Evolutionary conservation across 2,888 invertebrate species (phyloP), one percentile per base, ranked within the genome.

Genomic region (Agrilus cyanescens): DNA sequence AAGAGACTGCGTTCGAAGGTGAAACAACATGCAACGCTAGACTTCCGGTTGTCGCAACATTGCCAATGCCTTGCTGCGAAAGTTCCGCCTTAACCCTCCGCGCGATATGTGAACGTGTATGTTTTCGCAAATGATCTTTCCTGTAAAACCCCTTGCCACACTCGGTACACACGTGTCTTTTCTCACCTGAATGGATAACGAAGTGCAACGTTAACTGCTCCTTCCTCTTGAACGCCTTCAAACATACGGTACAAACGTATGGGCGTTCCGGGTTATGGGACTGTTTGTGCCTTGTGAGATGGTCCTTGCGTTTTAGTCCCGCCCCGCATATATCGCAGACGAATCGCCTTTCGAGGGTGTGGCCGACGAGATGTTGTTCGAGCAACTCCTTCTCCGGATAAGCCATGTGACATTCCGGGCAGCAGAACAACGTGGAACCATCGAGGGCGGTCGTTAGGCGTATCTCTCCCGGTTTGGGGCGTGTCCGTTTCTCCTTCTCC

Each of bases 271-370:
- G 87, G 71, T 87, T 88, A 69, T 89, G 88, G 39, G 85, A 85
- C 59, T 87, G 81, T 65, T 88, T 88, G 68, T 89, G 89, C 12
- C 88, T 75, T 4, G 87, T 87, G 53, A 88, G 68, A 61, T 88
- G 88, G 68, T 88, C 88, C 60, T 88, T 89, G 44, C 88, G 78
- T 61, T 89, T 89, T 8, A 89, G 65, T 0, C 88, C 88, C 18
- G 88, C 88, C 52, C 88, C 88, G 61, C 89, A 89, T 43, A 89
- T 87, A 66, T 89, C 88, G 65, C 89, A 89, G 46, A 88, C 85
- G 57, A 87, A 89, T 58, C 80, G 75, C 51, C 88, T 74, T 58
- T 89, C 89, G 61, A 88, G 75, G 4, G 87, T 87, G 63, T 89
- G 88, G 8, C 87, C 87, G 13, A 86, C 74, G n/a, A 89, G 71